These are phyloP conservation scores for Theonella swinhoei DNA, from an alignment of 37 sponge, comb jelly and placozoan species.

Conservation along the genomic window DNA sequence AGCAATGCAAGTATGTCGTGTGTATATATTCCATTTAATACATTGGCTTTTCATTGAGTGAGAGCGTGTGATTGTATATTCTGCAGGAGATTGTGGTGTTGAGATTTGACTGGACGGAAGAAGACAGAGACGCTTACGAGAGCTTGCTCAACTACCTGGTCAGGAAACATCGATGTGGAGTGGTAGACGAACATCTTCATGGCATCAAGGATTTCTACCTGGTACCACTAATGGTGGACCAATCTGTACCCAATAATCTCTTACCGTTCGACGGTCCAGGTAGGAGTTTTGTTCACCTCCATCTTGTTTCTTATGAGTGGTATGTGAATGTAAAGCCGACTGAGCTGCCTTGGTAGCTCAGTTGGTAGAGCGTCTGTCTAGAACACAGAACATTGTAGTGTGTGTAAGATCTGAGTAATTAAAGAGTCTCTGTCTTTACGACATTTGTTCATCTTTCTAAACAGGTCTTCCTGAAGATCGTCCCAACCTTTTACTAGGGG, in stretches of 20 bases:
- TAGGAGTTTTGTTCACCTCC: background rate
- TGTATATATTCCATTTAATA: too few species aligned
- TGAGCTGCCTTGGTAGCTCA: too few species aligned
- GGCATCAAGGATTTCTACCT: constrained; percentile 83
- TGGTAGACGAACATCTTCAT: constrained; percentile 27
- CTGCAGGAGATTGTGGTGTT: constrained; percentile 63
- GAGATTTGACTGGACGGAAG: constrained; percentile 49
- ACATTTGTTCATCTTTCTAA: background rate
- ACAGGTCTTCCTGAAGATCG: constrained; percentile 47
- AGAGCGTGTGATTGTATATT: too few species aligned
- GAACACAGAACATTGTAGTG: background rate
- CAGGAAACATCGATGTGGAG: constrained; percentile 68
- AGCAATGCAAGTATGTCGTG: too few species aligned
- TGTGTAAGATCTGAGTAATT: constrained; percentile 9
- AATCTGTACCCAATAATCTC: constrained; percentile 34
- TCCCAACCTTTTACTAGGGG: constrained; percentile 43
- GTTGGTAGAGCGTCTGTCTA: constrained; percentile 5
- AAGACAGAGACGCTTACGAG: constrained; percentile 58
- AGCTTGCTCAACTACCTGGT: constrained; percentile 70
- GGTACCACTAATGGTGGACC: constrained; percentile 45
- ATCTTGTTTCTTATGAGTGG: background rate
- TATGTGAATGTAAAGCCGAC: background rate
- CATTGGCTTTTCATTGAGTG: too few species aligned
- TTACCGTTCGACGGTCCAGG: constrained; percentile 48
- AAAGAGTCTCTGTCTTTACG: background rate